These are phyloP conservation scores for Microcaecilia unicolor DNA, from an alignment of 2,797 vertebrate species.

Conservation along the genomic window DNA sequence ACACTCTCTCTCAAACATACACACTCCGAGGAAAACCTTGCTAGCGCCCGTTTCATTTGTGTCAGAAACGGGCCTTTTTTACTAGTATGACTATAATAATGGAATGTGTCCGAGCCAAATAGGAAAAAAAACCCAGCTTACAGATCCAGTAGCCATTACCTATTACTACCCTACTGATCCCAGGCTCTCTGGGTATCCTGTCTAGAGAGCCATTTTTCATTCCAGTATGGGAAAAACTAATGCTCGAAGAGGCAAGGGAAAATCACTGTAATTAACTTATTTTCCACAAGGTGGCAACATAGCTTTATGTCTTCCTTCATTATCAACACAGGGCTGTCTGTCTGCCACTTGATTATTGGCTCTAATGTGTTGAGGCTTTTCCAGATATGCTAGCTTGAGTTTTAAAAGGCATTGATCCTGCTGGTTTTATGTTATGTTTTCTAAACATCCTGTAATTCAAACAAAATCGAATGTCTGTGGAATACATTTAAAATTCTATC, in stretches of 20 bases:
- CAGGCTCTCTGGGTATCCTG: neutral
- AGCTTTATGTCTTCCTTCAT: conserved; percentile 21
- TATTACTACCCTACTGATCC: neutral
- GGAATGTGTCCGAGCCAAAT: too few species aligned
- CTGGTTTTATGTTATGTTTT: conserved; percentile 1
- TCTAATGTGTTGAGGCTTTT: neutral
- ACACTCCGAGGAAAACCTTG: too few species aligned
- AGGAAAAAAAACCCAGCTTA: too few species aligned
- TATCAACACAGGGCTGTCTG: neutral
- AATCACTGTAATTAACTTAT: neutral
- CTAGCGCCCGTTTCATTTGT: too few species aligned
- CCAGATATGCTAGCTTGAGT: neutral
- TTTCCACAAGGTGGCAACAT: conserved; percentile 59
- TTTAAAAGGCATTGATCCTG: neutral
- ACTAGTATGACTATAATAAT: too few species aligned
- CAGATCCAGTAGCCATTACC: too few species aligned
- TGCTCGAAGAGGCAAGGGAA: neutral
- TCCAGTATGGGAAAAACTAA: neutral
- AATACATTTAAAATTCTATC: neutral
- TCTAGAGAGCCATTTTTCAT: neutral
- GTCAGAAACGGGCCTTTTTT: too few species aligned
- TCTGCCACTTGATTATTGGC: too few species aligned
- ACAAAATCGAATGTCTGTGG: neutral
- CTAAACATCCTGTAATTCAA: neutral
- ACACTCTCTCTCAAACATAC: too few species aligned